Percentiles rank a stretch among this genome's conserved stretches.
Conservation (phyloP, 2,113 vertebrate species). For the Edolisoma coerulescens region DNA sequence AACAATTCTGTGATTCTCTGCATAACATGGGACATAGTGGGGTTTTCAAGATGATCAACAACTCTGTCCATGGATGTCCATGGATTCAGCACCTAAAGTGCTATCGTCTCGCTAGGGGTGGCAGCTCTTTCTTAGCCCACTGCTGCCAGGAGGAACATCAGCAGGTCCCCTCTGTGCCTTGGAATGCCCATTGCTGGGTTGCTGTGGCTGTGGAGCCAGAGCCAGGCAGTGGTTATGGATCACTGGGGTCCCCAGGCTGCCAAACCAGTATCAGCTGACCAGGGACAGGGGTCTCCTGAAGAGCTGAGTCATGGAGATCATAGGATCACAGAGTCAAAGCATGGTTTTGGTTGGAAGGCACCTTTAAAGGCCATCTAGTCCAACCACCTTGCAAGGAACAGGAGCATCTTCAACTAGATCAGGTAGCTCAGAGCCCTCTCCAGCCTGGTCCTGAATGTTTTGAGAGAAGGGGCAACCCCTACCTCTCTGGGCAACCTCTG, state of each 20-base stretch:
- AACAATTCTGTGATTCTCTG: background rate
- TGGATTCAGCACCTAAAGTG: background rate
- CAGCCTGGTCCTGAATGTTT: background rate
- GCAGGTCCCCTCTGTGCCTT: background rate
- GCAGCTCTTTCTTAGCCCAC: accelerated
- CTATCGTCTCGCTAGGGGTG: too few species aligned
- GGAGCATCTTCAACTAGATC: background rate
- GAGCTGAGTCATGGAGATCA: accelerated
- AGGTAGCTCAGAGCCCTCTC: background rate
- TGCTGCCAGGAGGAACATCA: background rate
- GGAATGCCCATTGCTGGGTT: background rate
- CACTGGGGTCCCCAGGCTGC: background rate
- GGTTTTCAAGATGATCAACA: background rate
- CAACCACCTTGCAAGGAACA: background rate
- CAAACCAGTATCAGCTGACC: background rate
- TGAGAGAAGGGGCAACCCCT: background rate
- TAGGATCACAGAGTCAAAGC: background rate
- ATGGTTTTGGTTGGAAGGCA: background rate
- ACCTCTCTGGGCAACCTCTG: background rate
- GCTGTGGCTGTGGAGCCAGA: background rate
- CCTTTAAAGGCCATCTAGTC: background rate
- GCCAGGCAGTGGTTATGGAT: accelerated
- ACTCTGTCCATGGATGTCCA: accelerated
- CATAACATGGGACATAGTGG: accelerated
- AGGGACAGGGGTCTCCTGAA: background rate